Evolutionary conservation across 2,888 invertebrate species (phyloP), one percentile per base, ranked within the genome.

Genomic region (Apamea epomidion): DNA sequence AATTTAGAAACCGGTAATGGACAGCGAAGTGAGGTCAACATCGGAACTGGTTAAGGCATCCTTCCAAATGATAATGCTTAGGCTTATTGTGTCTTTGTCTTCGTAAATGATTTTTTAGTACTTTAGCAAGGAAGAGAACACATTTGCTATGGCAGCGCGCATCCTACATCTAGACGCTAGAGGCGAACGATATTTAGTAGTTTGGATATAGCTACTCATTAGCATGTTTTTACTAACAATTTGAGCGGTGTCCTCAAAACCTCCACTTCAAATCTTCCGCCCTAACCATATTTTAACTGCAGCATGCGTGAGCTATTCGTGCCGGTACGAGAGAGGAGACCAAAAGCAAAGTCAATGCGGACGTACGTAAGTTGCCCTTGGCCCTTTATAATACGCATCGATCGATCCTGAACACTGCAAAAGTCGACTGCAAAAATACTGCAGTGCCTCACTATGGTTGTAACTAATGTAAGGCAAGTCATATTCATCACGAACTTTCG

Each of bases 321-420:
- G 32, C 12, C 5, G 29, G 21, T 29, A 29, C 10, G n/a, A 58
- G 37, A 45, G 45, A 73, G 51, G 42, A 72, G 16, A 32, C 73
- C 7, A 4, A 81, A 82, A 80, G 48, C 29, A 68, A 68, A 75
- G 54, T 68, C 60, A 54, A 45, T 37, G 60, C 42, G 32, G 29
- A n/a, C 48, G 48, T 37, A 60, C 60, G 65, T 65, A 54, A 77
- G 37, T 54, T 73, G 48, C 48, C 32, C 68, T 42, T 70, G 73
- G 51, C 84, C 69, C 37, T 62, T 37, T 18, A 32, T 45, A 70
- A 60, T 78, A 73, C 69, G 58, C 70, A 74, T 84, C 64, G 70
- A 84, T 84, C 74, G 60, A 48, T 84, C 25, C 70, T 37, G 67
- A 84, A 60, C 48, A 78, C 37, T 84, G 69, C 82, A 74, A 54